A percentile compares a stretch with the other conserved stretches of the same genome.
Evolutionary conservation across 2,888 invertebrate species (phyloP).

Genomic region (Macropis europaea): DNA sequence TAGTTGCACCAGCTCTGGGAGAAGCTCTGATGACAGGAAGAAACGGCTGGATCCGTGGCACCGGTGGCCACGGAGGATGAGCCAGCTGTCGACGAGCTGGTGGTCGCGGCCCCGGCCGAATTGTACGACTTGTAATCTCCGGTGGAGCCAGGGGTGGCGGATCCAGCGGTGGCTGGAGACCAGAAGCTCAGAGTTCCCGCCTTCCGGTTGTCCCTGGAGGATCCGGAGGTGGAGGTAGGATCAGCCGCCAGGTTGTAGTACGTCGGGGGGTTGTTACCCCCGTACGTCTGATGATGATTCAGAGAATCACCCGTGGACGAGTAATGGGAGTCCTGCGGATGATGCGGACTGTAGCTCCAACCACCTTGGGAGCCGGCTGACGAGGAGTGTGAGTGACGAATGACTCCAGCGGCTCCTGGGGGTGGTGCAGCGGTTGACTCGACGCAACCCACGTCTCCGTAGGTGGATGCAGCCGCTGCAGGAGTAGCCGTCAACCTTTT

Average conservation of each 20-base stretch:
- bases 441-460: constrained; percentile 77
- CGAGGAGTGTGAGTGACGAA: constrained; percentile 85
- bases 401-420: constrained; percentile 85
- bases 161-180: constrained; percentile 82
- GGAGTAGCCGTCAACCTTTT: constrained; percentile 85
- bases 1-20: constrained; percentile 89
- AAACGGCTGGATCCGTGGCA: constrained; percentile 81
- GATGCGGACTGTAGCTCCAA: constrained; percentile 88
- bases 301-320: constrained; percentile 81
- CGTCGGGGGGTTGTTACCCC: constrained; percentile 83
- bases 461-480: constrained; percentile 69
- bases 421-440: constrained; percentile 81
- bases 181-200: constrained; percentile 85
- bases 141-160: constrained; percentile 79
- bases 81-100: constrained; percentile 81
- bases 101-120: constrained; percentile 76
- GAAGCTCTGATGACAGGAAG: constrained; percentile 86
- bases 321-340: constrained; percentile 77
- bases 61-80: constrained; percentile 78
- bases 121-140: constrained; percentile 82
- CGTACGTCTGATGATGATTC: constrained; percentile 85
- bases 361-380: constrained; percentile 80
- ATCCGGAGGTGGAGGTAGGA: constrained; percentile 81
- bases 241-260: constrained; percentile 89
- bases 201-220: constrained; percentile 82